Conservation (phyloP, 2,797 vertebrate species). For the Silurus lanzhouensis region DNA sequence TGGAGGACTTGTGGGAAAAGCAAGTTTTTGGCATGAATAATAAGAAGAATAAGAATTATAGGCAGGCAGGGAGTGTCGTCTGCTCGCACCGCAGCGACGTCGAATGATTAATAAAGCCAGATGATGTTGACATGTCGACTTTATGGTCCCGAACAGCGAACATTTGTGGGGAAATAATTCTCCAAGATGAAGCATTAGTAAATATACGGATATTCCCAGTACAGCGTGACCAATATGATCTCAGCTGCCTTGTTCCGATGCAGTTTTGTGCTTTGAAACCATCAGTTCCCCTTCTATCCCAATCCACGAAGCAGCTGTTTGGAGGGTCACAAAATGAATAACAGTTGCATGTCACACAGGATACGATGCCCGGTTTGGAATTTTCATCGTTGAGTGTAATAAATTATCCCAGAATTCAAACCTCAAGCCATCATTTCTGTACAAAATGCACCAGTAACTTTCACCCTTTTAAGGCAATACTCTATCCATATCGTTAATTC, state of each 20-base stretch:
- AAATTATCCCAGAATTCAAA: neutral
- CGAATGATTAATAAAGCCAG: constrained; percentile 1
- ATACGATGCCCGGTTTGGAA: neutral
- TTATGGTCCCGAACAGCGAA: neutral
- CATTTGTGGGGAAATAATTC: neutral
- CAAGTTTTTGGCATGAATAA: neutral
- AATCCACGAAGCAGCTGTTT: constrained; percentile 16
- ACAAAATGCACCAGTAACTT: neutral
- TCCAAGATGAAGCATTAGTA: neutral
- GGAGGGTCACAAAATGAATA: constrained; percentile 2
- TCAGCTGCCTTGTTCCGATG: constrained; percentile 7
- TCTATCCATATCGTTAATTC: neutral
- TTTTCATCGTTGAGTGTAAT: too few relatives aligned
- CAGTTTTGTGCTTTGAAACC: constrained; percentile 19
- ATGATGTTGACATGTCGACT: neutral
- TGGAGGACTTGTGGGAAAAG: neutral
- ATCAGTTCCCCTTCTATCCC: neutral
- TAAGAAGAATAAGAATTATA: neutral
- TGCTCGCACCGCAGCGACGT: neutral
- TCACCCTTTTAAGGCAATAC: neutral
- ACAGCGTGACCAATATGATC: constrained; percentile 1
- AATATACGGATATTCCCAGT: neutral
- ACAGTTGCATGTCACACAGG: neutral
- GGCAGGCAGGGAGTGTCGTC: neutral
- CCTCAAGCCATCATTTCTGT: neutral